Percentiles rank a stretch among this genome's conserved stretches.
Evolutionary conservation across 2,113 vertebrate genomes (phyloP).

Genomic region (Cyanoderma ruficeps): DNA sequence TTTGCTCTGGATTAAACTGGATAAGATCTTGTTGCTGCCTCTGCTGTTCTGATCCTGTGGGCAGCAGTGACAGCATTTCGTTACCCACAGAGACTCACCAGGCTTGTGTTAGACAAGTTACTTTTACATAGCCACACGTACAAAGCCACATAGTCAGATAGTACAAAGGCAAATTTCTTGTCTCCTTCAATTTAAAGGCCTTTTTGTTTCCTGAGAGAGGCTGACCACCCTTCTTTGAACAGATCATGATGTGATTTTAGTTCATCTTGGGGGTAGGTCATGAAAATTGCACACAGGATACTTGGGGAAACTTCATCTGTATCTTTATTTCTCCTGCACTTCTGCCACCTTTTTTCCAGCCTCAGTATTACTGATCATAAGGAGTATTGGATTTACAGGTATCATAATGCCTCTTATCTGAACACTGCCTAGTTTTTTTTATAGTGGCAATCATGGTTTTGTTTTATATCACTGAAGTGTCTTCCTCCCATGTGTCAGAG

Average conservation of each 20-base stretch:
- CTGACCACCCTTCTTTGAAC: neutral
- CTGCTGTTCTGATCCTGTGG: neutral
- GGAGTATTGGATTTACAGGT: neutral
- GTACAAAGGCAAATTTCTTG: neutral
- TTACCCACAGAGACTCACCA: neutral
- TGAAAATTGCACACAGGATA: neutral
- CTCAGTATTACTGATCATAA: neutral
- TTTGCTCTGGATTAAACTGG: neutral
- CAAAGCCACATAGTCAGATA: too few relatives aligned
- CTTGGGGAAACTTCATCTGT: neutral
- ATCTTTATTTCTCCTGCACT: neutral
- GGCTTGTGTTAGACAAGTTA: neutral
- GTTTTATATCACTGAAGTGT: neutral
- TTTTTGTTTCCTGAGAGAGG: neutral
- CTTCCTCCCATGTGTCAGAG: neutral
- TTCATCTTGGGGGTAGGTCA: neutral
- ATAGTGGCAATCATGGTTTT: neutral
- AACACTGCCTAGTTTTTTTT: neutral
- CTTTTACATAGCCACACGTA: neutral
- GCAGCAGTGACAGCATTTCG: neutral
- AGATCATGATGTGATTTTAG: neutral
- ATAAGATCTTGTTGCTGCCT: neutral
- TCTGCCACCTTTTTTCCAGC: neutral
- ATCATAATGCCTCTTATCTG: neutral
- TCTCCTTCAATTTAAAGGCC: neutral